Conservation (phyloP, 92 coral and sea anemone species). For the Umimayanthus kanabou region DNA sequence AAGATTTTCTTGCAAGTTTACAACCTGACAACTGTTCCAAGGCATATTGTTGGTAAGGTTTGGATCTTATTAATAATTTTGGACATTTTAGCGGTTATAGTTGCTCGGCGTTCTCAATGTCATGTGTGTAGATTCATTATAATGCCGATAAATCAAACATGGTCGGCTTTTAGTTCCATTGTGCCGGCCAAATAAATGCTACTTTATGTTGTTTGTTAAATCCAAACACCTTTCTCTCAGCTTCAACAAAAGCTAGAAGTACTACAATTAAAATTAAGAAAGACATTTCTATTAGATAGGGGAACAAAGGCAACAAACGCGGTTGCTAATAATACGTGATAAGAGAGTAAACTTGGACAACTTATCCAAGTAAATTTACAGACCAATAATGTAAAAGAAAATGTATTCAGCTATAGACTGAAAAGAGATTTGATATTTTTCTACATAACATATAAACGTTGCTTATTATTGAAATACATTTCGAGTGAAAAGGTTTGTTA, state of each 20-base stretch:
- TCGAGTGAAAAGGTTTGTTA: neutral
- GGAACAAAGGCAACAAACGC: neutral
- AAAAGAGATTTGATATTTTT: neutral
- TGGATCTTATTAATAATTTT: neutral
- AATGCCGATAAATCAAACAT: conserved; percentile 35
- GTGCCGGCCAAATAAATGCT: conserved; percentile 36
- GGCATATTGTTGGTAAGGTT: neutral
- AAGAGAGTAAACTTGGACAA: neutral
- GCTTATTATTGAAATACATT: neutral
- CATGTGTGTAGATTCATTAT: conserved; percentile 22
- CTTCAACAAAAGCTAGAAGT: conserved; percentile 22
- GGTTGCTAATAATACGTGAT: neutral
- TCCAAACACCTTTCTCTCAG: conserved; percentile 39
- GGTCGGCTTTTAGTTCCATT: conserved; percentile 42
- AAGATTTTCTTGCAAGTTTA: conserved; percentile 3
- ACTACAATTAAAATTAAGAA: conserved; percentile 8
- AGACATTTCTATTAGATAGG: conserved; percentile 14
- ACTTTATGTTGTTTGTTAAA: conserved; percentile 39
- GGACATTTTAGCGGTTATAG: neutral
- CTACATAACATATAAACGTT: neutral
- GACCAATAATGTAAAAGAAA: neutral
- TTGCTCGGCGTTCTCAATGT: conserved; percentile 3
- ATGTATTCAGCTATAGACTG: neutral
- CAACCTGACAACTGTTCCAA: neutral
- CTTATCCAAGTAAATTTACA: neutral